Base-by-base conservation (phyloP, 1,140 invertebrate species). In the Heterodera carotae region DNA sequence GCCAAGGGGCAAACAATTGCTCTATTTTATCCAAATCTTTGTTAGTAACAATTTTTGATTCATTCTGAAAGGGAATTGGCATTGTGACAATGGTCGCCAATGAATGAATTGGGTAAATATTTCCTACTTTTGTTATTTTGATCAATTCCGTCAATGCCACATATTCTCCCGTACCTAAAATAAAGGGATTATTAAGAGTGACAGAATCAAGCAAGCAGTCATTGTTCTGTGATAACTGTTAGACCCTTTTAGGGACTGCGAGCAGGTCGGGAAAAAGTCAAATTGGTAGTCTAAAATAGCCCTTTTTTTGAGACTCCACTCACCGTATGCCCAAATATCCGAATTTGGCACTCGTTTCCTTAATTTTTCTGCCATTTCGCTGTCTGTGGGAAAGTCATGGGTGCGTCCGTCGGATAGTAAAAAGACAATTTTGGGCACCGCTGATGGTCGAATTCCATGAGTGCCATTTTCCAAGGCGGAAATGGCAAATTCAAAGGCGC, bases 341-440 rank as follows among this genome's bases (percentile, higher is more conserved):
- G 86, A 31, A 75, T 86, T 86, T 33, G 84, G 79, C 53, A 86
- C 77, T 31, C 69, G 69, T 27, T 69, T 39, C 71, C 85, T 60
- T 56, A 87, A 72, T 34, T 77, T 34, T 48, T 81, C 80, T 27
- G 84, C 77, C 84, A 85, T 82, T 73, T 84, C 75, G 68, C 76
- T 80, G 69, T 86, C 84, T 48, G 86, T 86, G 29, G 85, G 85
- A 67, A 81, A 86, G 64, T 86, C 85, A 59, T 87, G 86, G 25
- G 85, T 86, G 36, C 85, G 64, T 25, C 85, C 85, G 69, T 86
- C 85, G 2, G 85, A 87, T 0, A 86, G 76, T n/a, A 86, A 68
- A 39, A 69, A 86, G 22, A 87, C 79, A 39, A 86, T 80, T 72
- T 86, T 86, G 5, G 85, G 86, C 12, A 86, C 86, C 25, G 69